Evolutionary conservation across 2,888 invertebrate species (phyloP).

Genomic region (Drosophila algonquin): DNA sequence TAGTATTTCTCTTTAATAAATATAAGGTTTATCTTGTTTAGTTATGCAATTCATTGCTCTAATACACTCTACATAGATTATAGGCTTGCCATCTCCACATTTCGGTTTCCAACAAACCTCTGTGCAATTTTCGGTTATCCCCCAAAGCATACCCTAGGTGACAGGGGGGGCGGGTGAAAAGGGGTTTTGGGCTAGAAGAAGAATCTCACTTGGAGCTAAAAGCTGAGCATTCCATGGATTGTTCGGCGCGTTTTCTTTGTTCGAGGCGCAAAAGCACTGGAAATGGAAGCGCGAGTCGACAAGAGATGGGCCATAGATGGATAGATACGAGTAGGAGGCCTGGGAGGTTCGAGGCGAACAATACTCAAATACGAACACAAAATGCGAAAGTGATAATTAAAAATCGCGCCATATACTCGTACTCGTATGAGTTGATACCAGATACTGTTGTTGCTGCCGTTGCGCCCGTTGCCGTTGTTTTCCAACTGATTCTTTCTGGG

Average conservation of each 20-base stretch:
- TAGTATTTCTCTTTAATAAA: too few species aligned
- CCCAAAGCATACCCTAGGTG: neutral
- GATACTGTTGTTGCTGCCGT: slow-evolving; percentile 40
- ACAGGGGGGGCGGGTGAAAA: neutral
- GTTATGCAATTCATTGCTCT: too few species aligned
- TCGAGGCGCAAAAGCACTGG: slow-evolving; percentile 66
- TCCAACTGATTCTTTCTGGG: slow-evolving; percentile 19
- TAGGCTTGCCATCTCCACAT: too few species aligned
- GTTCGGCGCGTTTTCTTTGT: slow-evolving; percentile 57
- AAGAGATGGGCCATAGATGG: slow-evolving; percentile 58
- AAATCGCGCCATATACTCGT: slow-evolving; percentile 64
- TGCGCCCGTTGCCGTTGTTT: slow-evolving; percentile 28
- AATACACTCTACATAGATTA: too few species aligned
- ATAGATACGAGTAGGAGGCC: slow-evolving; percentile 40
- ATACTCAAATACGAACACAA: slow-evolving; percentile 55
- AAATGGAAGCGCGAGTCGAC: slow-evolving; percentile 52
- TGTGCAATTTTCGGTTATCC: neutral
- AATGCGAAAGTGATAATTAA: slow-evolving; percentile 76
- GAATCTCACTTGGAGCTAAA: slow-evolving; percentile 47
- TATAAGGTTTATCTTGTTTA: too few species aligned
- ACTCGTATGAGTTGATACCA: slow-evolving; percentile 32
- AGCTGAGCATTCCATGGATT: slow-evolving; percentile 71
- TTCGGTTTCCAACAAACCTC: neutral
- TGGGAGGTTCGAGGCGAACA: slow-evolving; percentile 23
- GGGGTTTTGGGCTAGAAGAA: neutral